Base-by-base conservation (phyloP, 2,797 vertebrate genomes). In the Masticophis lateralis region DNA sequence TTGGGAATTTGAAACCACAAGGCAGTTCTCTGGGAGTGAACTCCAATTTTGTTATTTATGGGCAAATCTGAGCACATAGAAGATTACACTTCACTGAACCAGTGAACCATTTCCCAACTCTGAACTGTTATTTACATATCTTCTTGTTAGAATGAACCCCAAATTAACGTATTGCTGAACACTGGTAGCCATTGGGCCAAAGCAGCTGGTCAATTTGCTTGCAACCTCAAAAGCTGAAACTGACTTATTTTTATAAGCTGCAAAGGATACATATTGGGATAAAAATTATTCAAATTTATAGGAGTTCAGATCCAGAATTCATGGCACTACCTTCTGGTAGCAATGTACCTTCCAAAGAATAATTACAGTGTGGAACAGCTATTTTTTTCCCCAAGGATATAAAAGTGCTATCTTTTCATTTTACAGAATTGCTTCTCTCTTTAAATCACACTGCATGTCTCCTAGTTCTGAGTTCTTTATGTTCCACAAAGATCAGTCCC, bases 251-350 rank as follows among this genome's bases (percentile, higher is more conserved):
- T 22, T 86, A 55, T 57, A 9, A 9, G 20, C 60, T 56, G 53
- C 18, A 4, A 63, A 60, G 2, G 0, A 59, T 4, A 60, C 0
- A 66, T 0, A 0, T 43, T 83, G 0, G 27, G 2, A 0, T 9
- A 6, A 20, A 14, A 88, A 32, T 37, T 8, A 16, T 11, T 3
- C 1, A 2, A 12, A 43, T 86, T 56, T 51, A 74, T 37, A 94
- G 74, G 89, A 56, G 91, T 89, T 79, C 16, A 61, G 25, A 92
- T 25, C 5, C 86, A 69, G 3, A 0, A 74, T 86, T 93, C 88
- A 18, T 60, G 53, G n/a, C 12, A 11, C 16, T 89, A 43, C 87
- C 61, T 69, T 63, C 87, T 69, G 53, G 87, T 0, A 0, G 43
- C 55, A 27, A 16, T 0, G 5, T 22, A 87, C 47, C 55, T 93